Evolutionary conservation across 2,888 invertebrate species (phyloP), one percentile per base, ranked within the genome.

Genomic region (Lasioglossum villosulum): DNA sequence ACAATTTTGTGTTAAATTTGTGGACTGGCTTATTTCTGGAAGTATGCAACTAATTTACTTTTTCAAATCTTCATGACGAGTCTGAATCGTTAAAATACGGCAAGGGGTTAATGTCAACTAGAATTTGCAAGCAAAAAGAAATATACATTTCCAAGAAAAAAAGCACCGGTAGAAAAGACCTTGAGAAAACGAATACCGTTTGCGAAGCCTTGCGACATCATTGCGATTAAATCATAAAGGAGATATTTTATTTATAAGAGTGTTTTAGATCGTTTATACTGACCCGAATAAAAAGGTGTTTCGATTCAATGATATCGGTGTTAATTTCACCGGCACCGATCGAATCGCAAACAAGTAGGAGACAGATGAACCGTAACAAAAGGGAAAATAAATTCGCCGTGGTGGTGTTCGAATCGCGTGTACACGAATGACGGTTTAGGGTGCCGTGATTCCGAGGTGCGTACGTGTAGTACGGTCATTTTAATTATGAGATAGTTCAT

Each of bases 401-500:
- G 63, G 34, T n/a, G 75, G 34, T 81, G 12, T 63, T 73, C 70
- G 14, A 30, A 30, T 30, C 63, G 75, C 5, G n/a, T 14, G 45
- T 66, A n/a, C 30, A 56, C 30, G 34, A 56, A 16, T 27, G 39
- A 59, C 5, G 66, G 30, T 71, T 66, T 71, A 37, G 75, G 72
- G 83, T 63, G 77, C 52, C 63, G 77, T 48, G 70, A 48, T 75
- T 75, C 63, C 63, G 56, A 30, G 56, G 30, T 80, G 87, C 71
- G 71, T 75, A 76, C 63, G 80, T 78, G 79, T 84, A 91, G 88
- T 87, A 89, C 88, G 92, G 90, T 91, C 92, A 93, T 93, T 93
- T 93, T 94, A 93, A 94, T 94, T 93, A 93, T 92, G 92, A 90
- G 91, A 90, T 90, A 92, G 90, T 92, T 90, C 86, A 90, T 70